Conservation (phyloP, 2,113 vertebrate species). For the Boulengeromyrus knoepffleri region DNA sequence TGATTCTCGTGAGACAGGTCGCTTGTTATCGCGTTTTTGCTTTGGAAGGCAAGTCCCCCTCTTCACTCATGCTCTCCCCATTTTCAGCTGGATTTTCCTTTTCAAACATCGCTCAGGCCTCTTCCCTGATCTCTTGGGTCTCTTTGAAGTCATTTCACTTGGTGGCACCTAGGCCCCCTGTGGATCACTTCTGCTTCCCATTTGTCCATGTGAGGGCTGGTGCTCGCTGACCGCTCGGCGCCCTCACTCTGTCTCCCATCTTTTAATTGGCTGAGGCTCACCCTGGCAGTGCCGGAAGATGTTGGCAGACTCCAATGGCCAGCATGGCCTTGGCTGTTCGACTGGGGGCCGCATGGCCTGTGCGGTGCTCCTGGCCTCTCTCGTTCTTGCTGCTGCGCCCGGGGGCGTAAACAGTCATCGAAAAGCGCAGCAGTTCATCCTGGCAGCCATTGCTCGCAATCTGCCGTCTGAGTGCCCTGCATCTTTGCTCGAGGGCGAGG, state of each 20-base stretch:
- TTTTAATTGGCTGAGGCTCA: slow-evolving; percentile 3
- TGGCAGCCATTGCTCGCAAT: background rate
- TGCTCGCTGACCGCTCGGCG: background rate
- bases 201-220: background rate
- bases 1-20: background rate
- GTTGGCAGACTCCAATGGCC: background rate
- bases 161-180: background rate
- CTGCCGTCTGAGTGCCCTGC: background rate
- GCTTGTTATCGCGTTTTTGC: background rate
- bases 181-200: background rate
- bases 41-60: background rate
- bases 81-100: background rate
- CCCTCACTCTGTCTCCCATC: background rate
- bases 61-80: background rate
- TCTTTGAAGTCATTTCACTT: background rate
- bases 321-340: background rate
- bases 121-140: background rate
- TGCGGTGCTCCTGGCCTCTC: background rate
- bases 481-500: background rate
- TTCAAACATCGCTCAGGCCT: background rate
- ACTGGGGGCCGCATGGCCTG: background rate
- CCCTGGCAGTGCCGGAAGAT: slow-evolving; percentile 5
- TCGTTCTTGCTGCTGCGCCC: background rate
- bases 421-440: background rate
- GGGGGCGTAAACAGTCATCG: slow-evolving; percentile 13